phyloP scores from a whole-genome alignment of 2,113 vertebrate genomes.

The Melanotaenia duboulayi region DNA sequence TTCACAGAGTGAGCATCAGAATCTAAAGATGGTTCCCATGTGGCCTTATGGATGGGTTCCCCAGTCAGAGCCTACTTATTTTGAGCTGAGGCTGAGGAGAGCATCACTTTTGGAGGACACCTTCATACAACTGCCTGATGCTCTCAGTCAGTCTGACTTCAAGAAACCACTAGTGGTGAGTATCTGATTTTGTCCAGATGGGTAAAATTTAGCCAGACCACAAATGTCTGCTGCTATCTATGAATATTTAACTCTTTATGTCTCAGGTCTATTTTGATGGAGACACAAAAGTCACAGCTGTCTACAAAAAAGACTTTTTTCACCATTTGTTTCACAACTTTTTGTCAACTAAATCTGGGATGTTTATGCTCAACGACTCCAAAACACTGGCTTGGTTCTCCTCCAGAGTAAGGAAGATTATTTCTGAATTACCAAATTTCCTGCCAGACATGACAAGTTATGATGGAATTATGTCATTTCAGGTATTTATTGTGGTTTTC shows the following conservation, averaged over 20 bases:
- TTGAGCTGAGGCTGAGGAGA: constrained; percentile 12
- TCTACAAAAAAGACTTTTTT: constrained; percentile 76
- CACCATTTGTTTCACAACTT: constrained; percentile 74
- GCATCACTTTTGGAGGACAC: constrained; percentile 5
- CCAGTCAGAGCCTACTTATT: accelerated
- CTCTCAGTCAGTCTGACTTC: not conserved
- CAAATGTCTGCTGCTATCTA: not conserved
- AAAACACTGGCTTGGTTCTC: constrained; percentile 82
- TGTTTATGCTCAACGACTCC: constrained; percentile 75
- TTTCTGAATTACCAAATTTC: too few relatives aligned
- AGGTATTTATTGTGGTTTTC: not conserved
- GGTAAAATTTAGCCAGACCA: not conserved
- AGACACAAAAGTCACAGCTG: constrained; percentile 21
- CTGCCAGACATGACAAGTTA: accelerated
- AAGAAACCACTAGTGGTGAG: constrained; percentile 30
- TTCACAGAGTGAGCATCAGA: not conserved
- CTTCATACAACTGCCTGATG: constrained; percentile 10
- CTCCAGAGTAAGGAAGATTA: constrained; percentile 61
- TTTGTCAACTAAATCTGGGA: constrained; percentile 56
- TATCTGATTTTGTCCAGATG: not conserved
- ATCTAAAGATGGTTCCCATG: not conserved
- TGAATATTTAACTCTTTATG: not conserved
- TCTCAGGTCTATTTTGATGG: constrained; percentile 31
- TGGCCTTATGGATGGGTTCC: accelerated
- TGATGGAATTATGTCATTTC: not conserved